Evolutionary conservation across 2,797 vertebrate species (phyloP).

Genomic region (Somateria mollissima): DNA sequence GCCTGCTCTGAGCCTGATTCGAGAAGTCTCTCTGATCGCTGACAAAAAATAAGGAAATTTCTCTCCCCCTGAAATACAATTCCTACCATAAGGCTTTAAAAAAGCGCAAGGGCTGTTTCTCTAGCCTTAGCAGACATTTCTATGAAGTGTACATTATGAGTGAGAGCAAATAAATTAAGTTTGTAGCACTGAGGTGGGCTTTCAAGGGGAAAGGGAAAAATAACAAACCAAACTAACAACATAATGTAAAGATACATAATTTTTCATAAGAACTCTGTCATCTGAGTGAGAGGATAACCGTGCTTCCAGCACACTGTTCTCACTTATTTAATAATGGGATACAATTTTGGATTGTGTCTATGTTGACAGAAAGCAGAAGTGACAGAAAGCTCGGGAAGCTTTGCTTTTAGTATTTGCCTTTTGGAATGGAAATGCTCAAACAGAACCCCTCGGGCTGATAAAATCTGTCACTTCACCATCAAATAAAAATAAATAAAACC

Average conservation of each 20-base stretch:
- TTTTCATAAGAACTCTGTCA: constrained; percentile 5
- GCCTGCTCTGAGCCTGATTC: not conserved
- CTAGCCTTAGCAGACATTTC: not conserved
- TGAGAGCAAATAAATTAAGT: not conserved
- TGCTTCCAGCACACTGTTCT: constrained; percentile 31
- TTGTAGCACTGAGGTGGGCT: not conserved
- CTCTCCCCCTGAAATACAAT: not conserved
- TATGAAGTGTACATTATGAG: not conserved
- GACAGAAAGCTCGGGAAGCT: constrained; percentile 25
- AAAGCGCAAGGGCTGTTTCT: not conserved
- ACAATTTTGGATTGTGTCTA: not conserved
- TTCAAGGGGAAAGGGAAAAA: not conserved
- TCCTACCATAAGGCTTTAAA: not conserved
- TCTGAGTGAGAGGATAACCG: constrained; percentile 11
- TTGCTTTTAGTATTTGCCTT: constrained; percentile 32
- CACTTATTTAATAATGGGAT: constrained; percentile 28
- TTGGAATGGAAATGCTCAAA: constrained; percentile 41
- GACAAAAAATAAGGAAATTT: not conserved
- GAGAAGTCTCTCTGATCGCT: not conserved
- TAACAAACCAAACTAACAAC: not conserved
- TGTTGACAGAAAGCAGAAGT: constrained; percentile 56
- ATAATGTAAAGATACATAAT: not conserved
- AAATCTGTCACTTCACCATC: constrained; percentile 42
- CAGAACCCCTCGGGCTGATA: constrained; percentile 25
- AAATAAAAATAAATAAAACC: constrained; percentile 38